A percentile compares a stretch with the other conserved stretches of the same genome.
These are phyloP conservation scores for Margarornis squamiger DNA, from an alignment of 2,797 vertebrate species.

Conservation along the genomic window DNA sequence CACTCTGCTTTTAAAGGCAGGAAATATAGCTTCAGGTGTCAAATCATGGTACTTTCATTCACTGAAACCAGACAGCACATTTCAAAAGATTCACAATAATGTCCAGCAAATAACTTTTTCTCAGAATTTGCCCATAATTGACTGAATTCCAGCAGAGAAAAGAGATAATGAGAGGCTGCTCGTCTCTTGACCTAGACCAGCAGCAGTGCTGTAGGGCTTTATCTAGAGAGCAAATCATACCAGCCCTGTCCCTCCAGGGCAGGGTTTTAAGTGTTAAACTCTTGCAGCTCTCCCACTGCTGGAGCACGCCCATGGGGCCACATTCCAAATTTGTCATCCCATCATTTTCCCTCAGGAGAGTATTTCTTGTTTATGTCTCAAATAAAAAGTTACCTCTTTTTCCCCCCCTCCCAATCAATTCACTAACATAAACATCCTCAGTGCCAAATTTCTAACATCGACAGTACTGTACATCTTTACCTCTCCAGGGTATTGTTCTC, in stretches of 20 bases:
- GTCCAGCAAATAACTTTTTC: conserved; percentile 4
- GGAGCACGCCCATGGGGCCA: neutral
- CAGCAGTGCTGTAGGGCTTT: neutral
- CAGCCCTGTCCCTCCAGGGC: neutral
- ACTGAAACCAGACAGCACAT: neutral
- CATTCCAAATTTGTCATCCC: neutral
- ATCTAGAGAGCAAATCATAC: neutral
- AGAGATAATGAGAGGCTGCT: neutral
- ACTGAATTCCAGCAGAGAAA: neutral
- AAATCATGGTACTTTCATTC: neutral
- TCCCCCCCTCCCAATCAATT: neutral
- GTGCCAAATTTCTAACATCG: neutral
- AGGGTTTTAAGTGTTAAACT: neutral
- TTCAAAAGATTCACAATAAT: conserved; percentile 20
- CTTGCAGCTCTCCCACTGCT: neutral
- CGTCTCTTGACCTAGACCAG: neutral
- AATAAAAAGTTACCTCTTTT: neutral
- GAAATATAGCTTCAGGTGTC: conserved; percentile 47
- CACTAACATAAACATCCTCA: neutral
- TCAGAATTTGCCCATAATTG: neutral
- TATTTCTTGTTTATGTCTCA: conserved; percentile 28
- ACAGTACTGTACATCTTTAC: conserved; percentile 14
- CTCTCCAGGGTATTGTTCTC: conserved; percentile 4
- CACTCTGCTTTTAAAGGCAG: conserved; percentile 21
- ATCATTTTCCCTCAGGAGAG: neutral